Conservation (phyloP, 2,113 vertebrate species). For the Pavo muticus region DNA sequence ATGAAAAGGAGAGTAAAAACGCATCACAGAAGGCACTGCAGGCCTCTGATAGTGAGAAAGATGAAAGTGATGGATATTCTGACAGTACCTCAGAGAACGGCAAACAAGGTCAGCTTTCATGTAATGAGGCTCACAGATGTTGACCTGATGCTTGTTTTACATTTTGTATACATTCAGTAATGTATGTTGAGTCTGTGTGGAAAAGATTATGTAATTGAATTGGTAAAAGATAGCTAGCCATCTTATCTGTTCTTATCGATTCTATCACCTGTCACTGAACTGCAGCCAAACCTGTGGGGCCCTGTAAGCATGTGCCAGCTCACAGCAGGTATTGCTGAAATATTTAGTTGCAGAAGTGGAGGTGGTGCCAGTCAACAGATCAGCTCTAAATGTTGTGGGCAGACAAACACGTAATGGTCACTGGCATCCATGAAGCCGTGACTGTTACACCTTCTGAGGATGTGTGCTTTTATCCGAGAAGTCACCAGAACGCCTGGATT, state of each 20-base stretch:
- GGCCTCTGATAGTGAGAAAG: slow-evolving; percentile 35
- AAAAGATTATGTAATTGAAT: neutral
- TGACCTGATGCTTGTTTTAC: neutral
- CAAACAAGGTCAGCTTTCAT: slow-evolving; percentile 77
- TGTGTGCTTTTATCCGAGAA: neutral
- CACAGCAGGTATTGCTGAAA: neutral
- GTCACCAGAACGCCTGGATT: neutral
- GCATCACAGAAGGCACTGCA: slow-evolving; percentile 37
- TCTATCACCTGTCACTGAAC: too few species aligned
- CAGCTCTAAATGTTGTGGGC: neutral
- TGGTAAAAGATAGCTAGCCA: neutral
- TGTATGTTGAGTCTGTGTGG: neutral
- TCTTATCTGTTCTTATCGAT: neutral
- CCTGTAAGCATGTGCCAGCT: neutral
- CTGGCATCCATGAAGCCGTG: rapidly evolving
- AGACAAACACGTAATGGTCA: rapidly evolving
- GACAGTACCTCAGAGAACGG: slow-evolving; percentile 73
- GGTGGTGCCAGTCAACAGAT: neutral
- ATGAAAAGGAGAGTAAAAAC: slow-evolving; percentile 27
- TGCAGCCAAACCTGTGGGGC: neutral
- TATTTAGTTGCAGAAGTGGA: rapidly evolving
- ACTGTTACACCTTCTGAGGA: neutral
- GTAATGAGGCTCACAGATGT: neutral
- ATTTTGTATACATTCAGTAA: neutral
- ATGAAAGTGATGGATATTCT: slow-evolving; percentile 44